A percentile compares a stretch with the other conserved stretches of the same genome.
Conservation (phyloP, 2,888 invertebrate species). For the Lepidocyrtinus sp. region DNA sequence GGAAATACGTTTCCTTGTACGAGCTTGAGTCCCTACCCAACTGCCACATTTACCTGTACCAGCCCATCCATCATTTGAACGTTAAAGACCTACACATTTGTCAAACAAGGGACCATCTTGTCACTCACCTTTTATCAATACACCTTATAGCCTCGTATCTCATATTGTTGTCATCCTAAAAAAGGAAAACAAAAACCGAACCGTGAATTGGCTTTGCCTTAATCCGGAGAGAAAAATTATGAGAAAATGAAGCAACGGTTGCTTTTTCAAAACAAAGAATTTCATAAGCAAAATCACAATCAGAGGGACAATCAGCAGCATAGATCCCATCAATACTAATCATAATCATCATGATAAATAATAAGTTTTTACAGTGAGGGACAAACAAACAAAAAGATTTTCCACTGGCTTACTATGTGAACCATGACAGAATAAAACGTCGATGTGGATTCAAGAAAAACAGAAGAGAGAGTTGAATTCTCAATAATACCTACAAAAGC, state of each 20-base stretch:
- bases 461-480: background rate
- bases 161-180: conserved; percentile 10
- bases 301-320: background rate
- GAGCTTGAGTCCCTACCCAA: conserved; percentile 33
- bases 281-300: background rate
- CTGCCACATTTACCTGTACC: conserved; percentile 48
- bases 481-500: background rate
- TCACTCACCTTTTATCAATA: conserved; percentile 25
- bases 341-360: background rate
- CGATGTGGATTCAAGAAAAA: background rate
- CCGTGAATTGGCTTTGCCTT: conserved; percentile 4
- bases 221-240: background rate
- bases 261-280: conserved; percentile 35
- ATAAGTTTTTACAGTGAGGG: background rate
- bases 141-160: background rate
- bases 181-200: background rate
- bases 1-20: too few relatives aligned
- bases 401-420: background rate
- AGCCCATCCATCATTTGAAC: conserved; percentile 45
- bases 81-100: conserved; percentile 24
- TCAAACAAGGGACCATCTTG: conserved; percentile 37
- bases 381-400: conserved; percentile 30
- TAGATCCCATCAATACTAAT: background rate
- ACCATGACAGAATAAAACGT: conserved; percentile 1
- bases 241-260: conserved; percentile 38